These are phyloP conservation scores for Caenorhabditis doughertyi DNA, from an alignment of 2,888 invertebrate species.

Conservation along the genomic window DNA sequence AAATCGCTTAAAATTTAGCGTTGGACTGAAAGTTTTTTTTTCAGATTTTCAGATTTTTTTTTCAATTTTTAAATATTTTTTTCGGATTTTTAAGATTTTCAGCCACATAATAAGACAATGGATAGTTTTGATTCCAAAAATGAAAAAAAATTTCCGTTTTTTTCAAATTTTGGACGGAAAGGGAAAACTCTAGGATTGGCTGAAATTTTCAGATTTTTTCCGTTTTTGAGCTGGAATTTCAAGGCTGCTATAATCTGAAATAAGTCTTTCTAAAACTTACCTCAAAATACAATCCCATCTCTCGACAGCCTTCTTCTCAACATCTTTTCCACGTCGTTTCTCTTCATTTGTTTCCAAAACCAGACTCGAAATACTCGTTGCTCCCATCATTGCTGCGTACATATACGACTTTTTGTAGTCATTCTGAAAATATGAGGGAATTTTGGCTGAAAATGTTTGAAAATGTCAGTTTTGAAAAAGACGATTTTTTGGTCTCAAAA, in stretches of 20 bases:
- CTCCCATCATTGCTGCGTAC: slow-evolving; percentile 71
- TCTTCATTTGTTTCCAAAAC: slow-evolving; percentile 59
- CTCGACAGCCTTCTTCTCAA: slow-evolving; percentile 84
- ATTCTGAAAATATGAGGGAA: slow-evolving; percentile 11
- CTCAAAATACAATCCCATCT: slow-evolving; percentile 84
- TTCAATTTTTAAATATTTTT: no score
- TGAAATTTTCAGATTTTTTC: no score
- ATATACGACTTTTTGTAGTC: slow-evolving; percentile 72
- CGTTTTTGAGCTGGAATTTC: no score
- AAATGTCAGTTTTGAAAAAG: not conserved
- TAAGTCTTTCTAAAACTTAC: slow-evolving; percentile 6
- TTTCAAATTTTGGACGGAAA: no score
- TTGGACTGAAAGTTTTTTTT: not conserved
- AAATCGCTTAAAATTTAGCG: no score
- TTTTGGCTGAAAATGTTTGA: not conserved
- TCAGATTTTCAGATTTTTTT: not conserved
- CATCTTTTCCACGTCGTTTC: slow-evolving; percentile 71
- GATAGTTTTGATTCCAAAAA: no score
- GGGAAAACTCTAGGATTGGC: no score
- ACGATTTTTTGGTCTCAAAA: not conserved
- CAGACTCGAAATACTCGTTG: slow-evolving; percentile 59
- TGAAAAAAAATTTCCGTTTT: no score
- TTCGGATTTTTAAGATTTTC: no score
- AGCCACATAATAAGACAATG: no score
- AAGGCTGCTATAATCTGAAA: not conserved